phyloP scores from a whole-genome alignment of 1,140 invertebrate genomes.

The Sweltsa coloradensis region DNA sequence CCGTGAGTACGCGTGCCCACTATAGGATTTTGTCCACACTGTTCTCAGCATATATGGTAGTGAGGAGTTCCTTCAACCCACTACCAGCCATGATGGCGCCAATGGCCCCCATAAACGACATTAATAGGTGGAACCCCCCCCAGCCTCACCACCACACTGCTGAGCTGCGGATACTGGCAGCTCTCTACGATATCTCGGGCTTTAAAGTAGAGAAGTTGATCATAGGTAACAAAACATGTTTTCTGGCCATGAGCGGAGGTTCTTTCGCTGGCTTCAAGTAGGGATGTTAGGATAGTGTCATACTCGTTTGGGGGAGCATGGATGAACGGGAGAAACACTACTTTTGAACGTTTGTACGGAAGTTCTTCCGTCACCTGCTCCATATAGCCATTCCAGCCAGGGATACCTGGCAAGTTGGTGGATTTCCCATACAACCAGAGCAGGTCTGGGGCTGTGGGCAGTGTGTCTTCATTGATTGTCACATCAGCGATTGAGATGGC shows the following conservation, averaged over 20 bases:
- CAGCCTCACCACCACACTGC: constrained; percentile 12
- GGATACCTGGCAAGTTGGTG: constrained; percentile 9
- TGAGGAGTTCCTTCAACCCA: constrained; percentile 16
- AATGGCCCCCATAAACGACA: constrained; percentile 20
- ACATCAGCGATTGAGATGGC: neutral
- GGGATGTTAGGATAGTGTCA: neutral
- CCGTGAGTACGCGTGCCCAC: neutral
- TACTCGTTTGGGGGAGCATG: constrained; percentile 13
- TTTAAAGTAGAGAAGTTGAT: constrained; percentile 25
- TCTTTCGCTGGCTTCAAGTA: constrained; percentile 4
- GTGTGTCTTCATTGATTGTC: neutral
- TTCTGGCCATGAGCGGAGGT: constrained; percentile 14
- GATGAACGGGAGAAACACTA: constrained; percentile 10
- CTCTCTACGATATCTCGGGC: constrained; percentile 18
- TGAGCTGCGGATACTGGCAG: neutral
- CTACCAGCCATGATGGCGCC: constrained; percentile 17
- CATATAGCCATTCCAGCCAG: constrained; percentile 7
- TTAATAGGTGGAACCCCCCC: constrained; percentile 21
- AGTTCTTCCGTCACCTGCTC: constrained; percentile 6
- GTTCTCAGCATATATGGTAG: neutral
- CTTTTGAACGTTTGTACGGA: constrained; percentile 9
- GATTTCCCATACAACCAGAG: constrained; percentile 17
- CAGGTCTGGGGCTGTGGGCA: neutral
- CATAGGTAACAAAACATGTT: constrained; percentile 24
- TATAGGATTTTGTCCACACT: constrained; percentile 5